Evolutionary conservation across 2,113 vertebrate species (phyloP).

Genomic region (Macaca fascicularis): T2T-MFA8v1.1 NC_088390.1:21117001-21117500

Average conservation of each 20-base stretch:
- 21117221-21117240: constrained; percentile 19
- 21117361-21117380: constrained; percentile 28
- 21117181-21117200: neutral
- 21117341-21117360: constrained; percentile 45
- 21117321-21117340: neutral
- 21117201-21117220: neutral
- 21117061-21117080: neutral
- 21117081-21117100: neutral
- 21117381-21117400: neutral
- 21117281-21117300: neutral
- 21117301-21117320: neutral
- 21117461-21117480: neutral
- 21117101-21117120: neutral
- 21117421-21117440: neutral
- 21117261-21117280: neutral
- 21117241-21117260: constrained; percentile 6
- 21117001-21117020: neutral
- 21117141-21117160: neutral
- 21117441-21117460: neutral
- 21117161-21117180: too few relatives aligned
- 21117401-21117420: neutral
- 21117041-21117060: neutral
- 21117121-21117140: neutral
- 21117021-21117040: neutral
- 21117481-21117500: too few relatives aligned